These are phyloP conservation scores for Caenorhabditis macrosperma DNA, from an alignment of 2,888 invertebrate genomes.

Conservation along the genomic window DNA sequence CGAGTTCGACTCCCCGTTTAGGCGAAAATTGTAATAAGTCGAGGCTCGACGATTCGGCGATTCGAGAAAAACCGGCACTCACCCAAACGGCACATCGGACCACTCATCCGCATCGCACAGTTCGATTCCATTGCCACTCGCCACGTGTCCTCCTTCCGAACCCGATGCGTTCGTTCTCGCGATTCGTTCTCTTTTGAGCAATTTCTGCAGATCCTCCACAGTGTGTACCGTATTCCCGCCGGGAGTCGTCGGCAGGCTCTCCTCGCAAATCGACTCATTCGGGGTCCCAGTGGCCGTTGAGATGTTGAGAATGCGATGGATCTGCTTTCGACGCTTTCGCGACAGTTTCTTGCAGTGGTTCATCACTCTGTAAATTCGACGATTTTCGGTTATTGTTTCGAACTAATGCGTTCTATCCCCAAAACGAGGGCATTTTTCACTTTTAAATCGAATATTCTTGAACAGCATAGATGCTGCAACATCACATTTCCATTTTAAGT, in stretches of 20 bases:
- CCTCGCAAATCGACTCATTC: not conserved
- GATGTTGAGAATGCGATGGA: slow-evolving; percentile 41
- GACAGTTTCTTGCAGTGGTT: slow-evolving; percentile 17
- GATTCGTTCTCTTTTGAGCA: slow-evolving; percentile 16
- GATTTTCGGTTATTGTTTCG: not conserved
- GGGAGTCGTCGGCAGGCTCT: not conserved
- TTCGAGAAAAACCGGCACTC: not conserved
- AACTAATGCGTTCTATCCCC: no score
- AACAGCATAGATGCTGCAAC: no score
- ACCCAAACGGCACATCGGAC: slow-evolving; percentile 57
- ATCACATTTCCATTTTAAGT: no score
- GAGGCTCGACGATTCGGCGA: no score
- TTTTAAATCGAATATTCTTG: no score
- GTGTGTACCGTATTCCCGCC: slow-evolving; percentile 12
- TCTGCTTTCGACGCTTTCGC: slow-evolving; percentile 39
- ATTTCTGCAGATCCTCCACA: slow-evolving; percentile 47
- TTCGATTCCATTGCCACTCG: not conserved
- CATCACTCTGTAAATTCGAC: slow-evolving; percentile 41
- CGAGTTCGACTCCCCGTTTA: no score
- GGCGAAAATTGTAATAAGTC: no score
- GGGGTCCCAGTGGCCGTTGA: not conserved
- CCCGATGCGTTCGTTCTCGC: not conserved
- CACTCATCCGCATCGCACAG: slow-evolving; percentile 47
- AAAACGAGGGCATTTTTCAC: no score
- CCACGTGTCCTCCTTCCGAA: not conserved